A percentile compares a stretch with the other conserved stretches of the same genome.
Conservation (phyloP, 2,888 invertebrate genomes). For the Metacarcinus magister region DNA sequence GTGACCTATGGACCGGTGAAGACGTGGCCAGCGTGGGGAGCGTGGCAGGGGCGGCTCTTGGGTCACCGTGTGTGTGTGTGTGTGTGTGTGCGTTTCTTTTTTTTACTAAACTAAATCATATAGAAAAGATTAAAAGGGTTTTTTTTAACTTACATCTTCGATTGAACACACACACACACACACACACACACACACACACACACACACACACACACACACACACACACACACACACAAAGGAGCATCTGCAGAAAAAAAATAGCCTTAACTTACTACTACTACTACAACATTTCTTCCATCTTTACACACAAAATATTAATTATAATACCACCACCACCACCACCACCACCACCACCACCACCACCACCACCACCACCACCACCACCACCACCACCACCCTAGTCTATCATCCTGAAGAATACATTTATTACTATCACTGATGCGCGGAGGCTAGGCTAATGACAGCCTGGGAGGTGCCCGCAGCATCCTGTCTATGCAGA, state of each 20-base stretch:
- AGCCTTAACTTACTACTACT: neutral
- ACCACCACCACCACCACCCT: conserved; percentile 1
- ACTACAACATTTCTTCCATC: too few relatives aligned
- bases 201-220: too few relatives aligned
- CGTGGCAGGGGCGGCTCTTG: neutral
- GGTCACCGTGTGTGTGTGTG: conserved; percentile 14
- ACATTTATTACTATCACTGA: neutral
- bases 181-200: too few relatives aligned
- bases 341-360: neutral
- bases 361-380: neutral
- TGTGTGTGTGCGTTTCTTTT: neutral
- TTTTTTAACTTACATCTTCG: too few relatives aligned
- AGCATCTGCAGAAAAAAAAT: too few relatives aligned
- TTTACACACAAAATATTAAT: too few relatives aligned
- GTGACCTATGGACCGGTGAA: neutral
- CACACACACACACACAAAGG: too few relatives aligned
- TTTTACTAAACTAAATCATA: neutral
- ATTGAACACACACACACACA: too few relatives aligned
- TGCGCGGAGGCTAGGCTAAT: neutral
- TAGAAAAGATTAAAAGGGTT: too few relatives aligned
- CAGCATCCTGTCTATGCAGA: neutral
- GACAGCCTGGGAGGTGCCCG: conserved; percentile 15
- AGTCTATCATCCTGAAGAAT: neutral
- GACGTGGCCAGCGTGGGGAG: neutral
- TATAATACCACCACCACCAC: neutral